Evolutionary conservation across 2,888 invertebrate species (phyloP).

Genomic region (Ornithoptera alexandrae): DNA sequence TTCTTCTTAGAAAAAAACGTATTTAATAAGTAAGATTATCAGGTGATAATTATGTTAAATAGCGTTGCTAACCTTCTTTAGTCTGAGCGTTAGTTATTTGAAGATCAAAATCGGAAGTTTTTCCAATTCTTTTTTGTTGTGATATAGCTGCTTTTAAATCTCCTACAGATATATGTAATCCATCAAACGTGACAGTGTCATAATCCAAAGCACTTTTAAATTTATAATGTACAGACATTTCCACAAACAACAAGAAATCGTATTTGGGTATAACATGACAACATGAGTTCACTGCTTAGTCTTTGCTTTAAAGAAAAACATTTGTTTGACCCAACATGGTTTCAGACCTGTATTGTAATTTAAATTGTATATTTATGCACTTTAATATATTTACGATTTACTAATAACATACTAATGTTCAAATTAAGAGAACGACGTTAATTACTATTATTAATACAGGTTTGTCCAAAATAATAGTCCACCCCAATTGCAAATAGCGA

Average conservation of each 20-base stretch:
- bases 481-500: not conserved
- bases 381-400: not conserved
- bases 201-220: conserved; percentile 98
- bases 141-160: conserved; percentile 97
- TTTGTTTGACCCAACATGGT: conserved; percentile 1
- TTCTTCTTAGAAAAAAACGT: conserved; percentile 13
- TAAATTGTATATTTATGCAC: not conserved
- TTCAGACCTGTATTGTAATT: not conserved
- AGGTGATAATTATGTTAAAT: not conserved
- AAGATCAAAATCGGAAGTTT: conserved; percentile 96
- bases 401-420: not conserved
- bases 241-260: conserved; percentile 42
- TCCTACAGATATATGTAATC: conserved; percentile 95
- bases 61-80: conserved; percentile 88
- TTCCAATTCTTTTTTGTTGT: conserved; percentile 96
- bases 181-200: conserved; percentile 98
- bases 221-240: conserved; percentile 98
- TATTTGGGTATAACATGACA: conserved; percentile 52
- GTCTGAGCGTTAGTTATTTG: conserved; percentile 98
- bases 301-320: conserved; percentile 17
- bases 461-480: not conserved
- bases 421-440: not conserved
- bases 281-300: conserved; percentile 34
- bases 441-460: not conserved
- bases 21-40: not conserved